Evolutionary conservation across 1,140 invertebrate species (phyloP).

Genomic region (Bombus fervidus): DNA sequence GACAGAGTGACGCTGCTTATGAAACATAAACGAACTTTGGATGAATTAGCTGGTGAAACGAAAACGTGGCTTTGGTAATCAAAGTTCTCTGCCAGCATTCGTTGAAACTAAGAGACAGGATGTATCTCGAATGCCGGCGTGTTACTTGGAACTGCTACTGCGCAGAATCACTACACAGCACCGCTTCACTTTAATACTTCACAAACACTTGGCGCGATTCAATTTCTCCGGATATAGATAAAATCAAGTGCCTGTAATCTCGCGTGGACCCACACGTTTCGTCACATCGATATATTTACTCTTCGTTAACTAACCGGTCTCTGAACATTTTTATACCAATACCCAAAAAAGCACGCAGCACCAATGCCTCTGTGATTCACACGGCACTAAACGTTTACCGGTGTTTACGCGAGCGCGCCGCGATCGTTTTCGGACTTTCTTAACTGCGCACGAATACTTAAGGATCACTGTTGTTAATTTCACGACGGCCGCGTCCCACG

Average conservation of each 20-base stretch:
- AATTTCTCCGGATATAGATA: background rate
- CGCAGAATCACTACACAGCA: conserved; percentile 30
- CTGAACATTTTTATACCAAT: background rate
- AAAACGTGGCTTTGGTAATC: background rate
- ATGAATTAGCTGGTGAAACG: background rate
- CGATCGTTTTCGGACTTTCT: background rate
- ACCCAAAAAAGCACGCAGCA: background rate
- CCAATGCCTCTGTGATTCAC: background rate
- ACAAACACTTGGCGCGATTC: conserved; percentile 41
- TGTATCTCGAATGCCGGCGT: conserved; percentile 59
- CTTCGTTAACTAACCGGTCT: background rate
- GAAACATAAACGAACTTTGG: background rate
- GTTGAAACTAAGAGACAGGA: background rate
- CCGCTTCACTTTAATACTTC: conserved; percentile 42
- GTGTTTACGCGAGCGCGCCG: background rate
- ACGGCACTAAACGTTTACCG: background rate
- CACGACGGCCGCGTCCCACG: background rate
- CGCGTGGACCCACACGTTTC: background rate
- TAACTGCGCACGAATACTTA: background rate
- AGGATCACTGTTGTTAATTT: conserved; percentile 14
- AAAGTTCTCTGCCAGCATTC: background rate
- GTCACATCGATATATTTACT: background rate
- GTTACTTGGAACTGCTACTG: conserved; percentile 6
- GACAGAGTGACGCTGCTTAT: background rate
- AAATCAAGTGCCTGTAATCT: conserved; percentile 3